Conservation (phyloP, 2,888 invertebrate genomes). For the Cerceris ruficornis region DNA sequence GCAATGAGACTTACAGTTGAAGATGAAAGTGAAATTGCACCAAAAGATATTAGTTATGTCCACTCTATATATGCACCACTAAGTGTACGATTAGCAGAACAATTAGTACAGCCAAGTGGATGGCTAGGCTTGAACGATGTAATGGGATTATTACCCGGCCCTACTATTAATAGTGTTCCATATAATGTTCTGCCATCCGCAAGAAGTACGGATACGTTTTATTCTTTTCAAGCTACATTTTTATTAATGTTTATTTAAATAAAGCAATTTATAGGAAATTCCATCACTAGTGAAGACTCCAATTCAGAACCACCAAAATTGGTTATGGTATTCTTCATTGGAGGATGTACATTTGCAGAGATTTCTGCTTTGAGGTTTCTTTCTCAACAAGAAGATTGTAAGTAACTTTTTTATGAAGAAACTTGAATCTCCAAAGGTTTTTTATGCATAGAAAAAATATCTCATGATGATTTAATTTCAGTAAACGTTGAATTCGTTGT, state of each 20-base stretch:
- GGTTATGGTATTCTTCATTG: constrained; percentile 96
- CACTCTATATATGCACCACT: constrained; percentile 97
- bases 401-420: constrained; percentile 46
- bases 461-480: constrained; percentile 64
- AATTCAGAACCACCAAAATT: constrained; percentile 85
- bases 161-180: constrained; percentile 81
- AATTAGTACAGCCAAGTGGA: constrained; percentile 88
- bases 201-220: constrained; percentile 58
- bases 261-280: constrained; percentile 75
- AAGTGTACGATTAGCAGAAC: constrained; percentile 92
- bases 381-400: constrained; percentile 88
- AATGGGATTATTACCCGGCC: constrained; percentile 91
- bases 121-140: constrained; percentile 93
- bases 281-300: constrained; percentile 81
- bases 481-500: constrained; percentile 94
- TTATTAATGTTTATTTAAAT: background rate
- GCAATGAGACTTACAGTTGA: constrained; percentile 93
- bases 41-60: constrained; percentile 94
- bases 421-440: background rate
- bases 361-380: constrained; percentile 89
- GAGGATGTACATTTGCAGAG: constrained; percentile 98
- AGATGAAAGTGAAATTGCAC: constrained; percentile 91
- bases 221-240: background rate
- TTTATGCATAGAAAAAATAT: background rate
- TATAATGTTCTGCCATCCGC: constrained; percentile 51